Conservation (phyloP, 2,113 vertebrate species). For the Lagopus leucura region DNA sequence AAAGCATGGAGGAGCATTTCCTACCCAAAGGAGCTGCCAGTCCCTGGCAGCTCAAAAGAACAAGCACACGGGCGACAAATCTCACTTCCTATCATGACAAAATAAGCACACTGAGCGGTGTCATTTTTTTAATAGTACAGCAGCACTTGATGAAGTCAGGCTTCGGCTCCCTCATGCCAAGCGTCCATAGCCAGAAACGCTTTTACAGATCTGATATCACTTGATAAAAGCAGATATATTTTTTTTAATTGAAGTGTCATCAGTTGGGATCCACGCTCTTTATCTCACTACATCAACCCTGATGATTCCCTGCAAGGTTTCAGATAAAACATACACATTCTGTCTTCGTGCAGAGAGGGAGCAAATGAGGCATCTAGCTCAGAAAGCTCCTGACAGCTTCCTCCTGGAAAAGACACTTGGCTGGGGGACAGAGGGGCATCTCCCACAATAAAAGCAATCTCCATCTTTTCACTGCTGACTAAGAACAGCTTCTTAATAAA, state of each 20-base stretch:
- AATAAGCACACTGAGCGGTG: neutral
- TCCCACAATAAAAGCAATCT: neutral
- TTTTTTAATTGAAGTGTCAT: constrained; percentile 46
- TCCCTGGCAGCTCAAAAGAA: constrained; percentile 38
- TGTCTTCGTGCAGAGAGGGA: neutral
- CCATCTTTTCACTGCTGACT: neutral
- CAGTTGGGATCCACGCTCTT: neutral
- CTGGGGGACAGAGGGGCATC: neutral
- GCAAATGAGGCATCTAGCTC: neutral
- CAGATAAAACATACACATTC: neutral
- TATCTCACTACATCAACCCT: constrained; percentile 20
- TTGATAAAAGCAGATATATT: constrained; percentile 31
- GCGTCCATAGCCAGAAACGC: neutral
- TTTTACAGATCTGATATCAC: constrained; percentile 12
- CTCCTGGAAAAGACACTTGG: neutral
- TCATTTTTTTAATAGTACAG: neutral
- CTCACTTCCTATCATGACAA: neutral
- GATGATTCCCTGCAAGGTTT: neutral
- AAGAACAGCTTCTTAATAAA: neutral
- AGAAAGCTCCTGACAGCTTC: neutral
- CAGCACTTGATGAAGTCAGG: neutral
- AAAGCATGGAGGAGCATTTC: constrained; percentile 13
- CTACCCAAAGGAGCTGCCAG: constrained; percentile 47
- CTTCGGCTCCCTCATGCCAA: neutral
- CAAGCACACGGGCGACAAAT: constrained; percentile 36